Conservation (phyloP, 2,888 invertebrate genomes). For the Noctua comes region DNA sequence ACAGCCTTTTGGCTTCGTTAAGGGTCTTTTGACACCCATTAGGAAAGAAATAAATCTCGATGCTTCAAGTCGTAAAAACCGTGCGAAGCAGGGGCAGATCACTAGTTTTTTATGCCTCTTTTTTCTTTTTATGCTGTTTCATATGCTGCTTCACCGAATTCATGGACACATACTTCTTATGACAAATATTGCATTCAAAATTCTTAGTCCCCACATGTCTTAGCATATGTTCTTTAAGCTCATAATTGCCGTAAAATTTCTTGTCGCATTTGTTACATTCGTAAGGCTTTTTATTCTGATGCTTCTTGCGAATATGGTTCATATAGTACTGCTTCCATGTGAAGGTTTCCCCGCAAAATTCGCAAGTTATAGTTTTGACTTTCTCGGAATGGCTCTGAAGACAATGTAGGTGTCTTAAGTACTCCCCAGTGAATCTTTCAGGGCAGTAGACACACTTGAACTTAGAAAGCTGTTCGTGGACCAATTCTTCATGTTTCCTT, state of each 20-base stretch:
- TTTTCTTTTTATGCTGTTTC: conserved; percentile 57
- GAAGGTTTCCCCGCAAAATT: conserved; percentile 81
- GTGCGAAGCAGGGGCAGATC: neutral
- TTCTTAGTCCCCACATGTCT: conserved; percentile 33
- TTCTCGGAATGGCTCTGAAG: conserved; percentile 73
- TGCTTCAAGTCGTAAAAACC: neutral
- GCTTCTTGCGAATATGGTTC: conserved; percentile 80
- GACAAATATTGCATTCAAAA: conserved; percentile 50
- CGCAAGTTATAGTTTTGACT: conserved; percentile 74
- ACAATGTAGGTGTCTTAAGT: conserved; percentile 74
- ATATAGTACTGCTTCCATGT: conserved; percentile 83
- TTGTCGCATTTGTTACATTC: conserved; percentile 71
- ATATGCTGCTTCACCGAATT: conserved; percentile 68
- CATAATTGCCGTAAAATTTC: conserved; percentile 29
- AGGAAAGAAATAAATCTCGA: neutral
- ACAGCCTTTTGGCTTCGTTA: neutral
- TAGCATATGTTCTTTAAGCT: conserved; percentile 49
- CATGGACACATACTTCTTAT: conserved; percentile 64
- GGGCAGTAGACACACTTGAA: conserved; percentile 77
- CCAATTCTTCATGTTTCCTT: conserved; percentile 73
- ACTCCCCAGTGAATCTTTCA: conserved; percentile 69
- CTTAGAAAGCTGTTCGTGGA: conserved; percentile 69
- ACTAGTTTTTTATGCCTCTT: conserved; percentile 3
- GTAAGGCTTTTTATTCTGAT: conserved; percentile 69
- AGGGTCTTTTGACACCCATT: neutral